Evolutionary conservation across 1,140 invertebrate species (phyloP).

Genomic region (Drosophila pandora): DNA sequence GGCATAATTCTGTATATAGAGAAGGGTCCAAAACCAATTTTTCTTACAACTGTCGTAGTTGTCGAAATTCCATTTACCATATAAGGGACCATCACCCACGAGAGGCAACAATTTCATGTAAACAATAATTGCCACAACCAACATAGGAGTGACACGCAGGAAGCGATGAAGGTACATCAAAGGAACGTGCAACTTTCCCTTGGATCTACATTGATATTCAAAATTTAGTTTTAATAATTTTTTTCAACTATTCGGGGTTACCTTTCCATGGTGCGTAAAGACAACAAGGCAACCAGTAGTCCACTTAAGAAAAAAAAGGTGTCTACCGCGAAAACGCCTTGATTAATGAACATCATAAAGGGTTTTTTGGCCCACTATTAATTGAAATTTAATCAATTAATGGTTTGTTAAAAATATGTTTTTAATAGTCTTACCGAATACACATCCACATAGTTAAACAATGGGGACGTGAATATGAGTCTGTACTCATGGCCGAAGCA

Average conservation of each 20-base stretch:
- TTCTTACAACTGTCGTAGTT: constrained; percentile 31
- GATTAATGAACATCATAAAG: constrained; percentile 85
- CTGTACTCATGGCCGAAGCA: constrained; percentile 86
- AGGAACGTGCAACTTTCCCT: constrained; percentile 64
- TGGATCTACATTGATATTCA: constrained; percentile 25
- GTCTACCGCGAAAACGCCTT: constrained; percentile 87
- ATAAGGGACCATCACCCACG: constrained; percentile 59
- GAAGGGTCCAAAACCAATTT: constrained; percentile 59
- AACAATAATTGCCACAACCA: constrained; percentile 48
- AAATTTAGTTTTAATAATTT: neutral
- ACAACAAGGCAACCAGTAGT: constrained; percentile 86
- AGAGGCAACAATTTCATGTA: constrained; percentile 51
- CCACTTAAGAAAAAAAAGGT: constrained; percentile 88
- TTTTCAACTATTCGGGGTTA: constrained; percentile 17
- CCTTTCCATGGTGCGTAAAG: constrained; percentile 87
- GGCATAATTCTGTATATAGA: constrained; percentile 67
- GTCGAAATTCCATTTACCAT: constrained; percentile 68
- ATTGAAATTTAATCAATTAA: neutral
- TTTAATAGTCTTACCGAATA: constrained; percentile 20
- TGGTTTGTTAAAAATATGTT: neutral
- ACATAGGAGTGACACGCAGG: constrained; percentile 62
- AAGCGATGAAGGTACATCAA: constrained; percentile 73
- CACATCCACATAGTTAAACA: constrained; percentile 55
- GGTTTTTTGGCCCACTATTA: constrained; percentile 76
- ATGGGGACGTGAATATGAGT: constrained; percentile 52